Conservation (phyloP, 2,888 invertebrate species). For the Cephonodes hylas region DNA sequence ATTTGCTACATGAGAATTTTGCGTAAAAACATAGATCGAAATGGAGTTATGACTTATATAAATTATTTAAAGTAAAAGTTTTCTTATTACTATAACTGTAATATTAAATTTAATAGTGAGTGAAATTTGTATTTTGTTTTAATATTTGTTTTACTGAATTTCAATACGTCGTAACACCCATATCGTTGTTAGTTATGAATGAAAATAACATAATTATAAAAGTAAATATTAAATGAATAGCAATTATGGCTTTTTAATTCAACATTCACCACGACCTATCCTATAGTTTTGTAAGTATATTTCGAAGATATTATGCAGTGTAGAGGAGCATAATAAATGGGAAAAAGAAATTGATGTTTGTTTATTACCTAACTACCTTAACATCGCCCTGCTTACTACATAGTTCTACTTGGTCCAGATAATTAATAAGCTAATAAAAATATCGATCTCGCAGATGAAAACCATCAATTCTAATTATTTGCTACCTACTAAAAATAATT, state of each 20-base stretch:
- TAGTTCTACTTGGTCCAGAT: no score
- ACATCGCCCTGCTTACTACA: not conserved
- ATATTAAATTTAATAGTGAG: constrained; percentile 81
- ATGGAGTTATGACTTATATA: constrained; percentile 75
- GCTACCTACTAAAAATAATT: no score
- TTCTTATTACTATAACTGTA: constrained; percentile 78
- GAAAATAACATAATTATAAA: constrained; percentile 82
- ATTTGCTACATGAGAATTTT: constrained; percentile 69
- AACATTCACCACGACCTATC: constrained; percentile 14
- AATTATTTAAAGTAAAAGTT: constrained; percentile 76
- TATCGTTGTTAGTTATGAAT: constrained; percentile 82
- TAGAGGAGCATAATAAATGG: constrained; percentile 2
- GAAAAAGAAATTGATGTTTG: not conserved
- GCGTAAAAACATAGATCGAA: constrained; percentile 67
- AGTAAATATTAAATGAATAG: constrained; percentile 82
- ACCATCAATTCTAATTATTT: no score
- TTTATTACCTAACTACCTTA: not conserved
- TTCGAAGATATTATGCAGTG: not conserved
- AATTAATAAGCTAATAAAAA: no score
- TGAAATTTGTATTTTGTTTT: constrained; percentile 80
- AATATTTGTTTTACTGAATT: constrained; percentile 80
- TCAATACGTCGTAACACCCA: constrained; percentile 81
- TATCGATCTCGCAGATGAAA: no score
- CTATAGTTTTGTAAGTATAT: not conserved
- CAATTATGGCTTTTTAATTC: constrained; percentile 73